Evolutionary conservation across 2,113 vertebrate genomes (phyloP), one percentile per base, ranked within the genome.

Genomic region (Perccottus glenii): DNA sequence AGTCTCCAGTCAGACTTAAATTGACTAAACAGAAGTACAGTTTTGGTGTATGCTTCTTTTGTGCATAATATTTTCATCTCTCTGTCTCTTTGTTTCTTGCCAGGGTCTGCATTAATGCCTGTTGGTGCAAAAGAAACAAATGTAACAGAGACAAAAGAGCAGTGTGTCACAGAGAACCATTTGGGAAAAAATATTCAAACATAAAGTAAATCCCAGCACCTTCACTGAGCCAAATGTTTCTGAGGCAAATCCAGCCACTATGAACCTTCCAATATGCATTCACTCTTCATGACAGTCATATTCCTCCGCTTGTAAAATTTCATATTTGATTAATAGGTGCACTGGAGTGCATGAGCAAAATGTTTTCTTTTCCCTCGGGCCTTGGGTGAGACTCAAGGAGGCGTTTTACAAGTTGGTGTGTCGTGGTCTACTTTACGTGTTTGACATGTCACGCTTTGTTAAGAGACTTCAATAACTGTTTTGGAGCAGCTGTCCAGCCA

Each of bases 371-470:
- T 40, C 69, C 84, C 71, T 7, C 0, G 75, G 85, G 86, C 77
- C 59, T 78, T 62, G 47, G 64, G 55, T 70, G 67, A 48, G 50
- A 82, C 70, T 89, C 85, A 86, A 80, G 82, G 88, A 84, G 61
- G 75, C 86, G 7, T 89, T 91, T 85, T 83, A 89, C 73, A 15
- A 62, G 67, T 78, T 82, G 78, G 74, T 45, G 55, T 74, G 72
- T 85, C 60, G 67, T 36, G 44, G 80, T 77, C 75, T 58, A 82
- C 60, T 32, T 77, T 86, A 85, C 78, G 81, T 80, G 87, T 88
- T 84, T 78, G 86, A 85, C 80, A 55, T 81, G 85, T 85, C 79
- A 91, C 55, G 82, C 80, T 88, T 86, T 87, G 88, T 89, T 81
- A 80, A 55, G 77, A 78, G 61, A 73, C 82, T 84, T 64, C 88